A percentile compares a stretch with the other conserved stretches of the same genome.
These are phyloP conservation scores for Fistularia tabacaria DNA, from an alignment of 2,797 vertebrate genomes.

Conservation along the genomic window DNA sequence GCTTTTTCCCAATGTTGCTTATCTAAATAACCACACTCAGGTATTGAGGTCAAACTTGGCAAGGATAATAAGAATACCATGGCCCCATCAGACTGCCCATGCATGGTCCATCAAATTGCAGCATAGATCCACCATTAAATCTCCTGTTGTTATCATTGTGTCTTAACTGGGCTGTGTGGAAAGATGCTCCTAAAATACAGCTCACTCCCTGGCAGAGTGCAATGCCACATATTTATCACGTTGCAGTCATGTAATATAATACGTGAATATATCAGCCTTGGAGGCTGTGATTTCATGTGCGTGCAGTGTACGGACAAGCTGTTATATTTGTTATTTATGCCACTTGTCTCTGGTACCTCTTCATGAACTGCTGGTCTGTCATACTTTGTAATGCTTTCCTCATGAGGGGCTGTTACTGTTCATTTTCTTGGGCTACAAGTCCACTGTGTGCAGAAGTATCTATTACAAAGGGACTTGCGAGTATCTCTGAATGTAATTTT, in stretches of 20 bases:
- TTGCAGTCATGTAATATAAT: slow-evolving; percentile 9
- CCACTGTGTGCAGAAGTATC: slow-evolving; percentile 25
- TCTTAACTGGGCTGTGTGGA: slow-evolving; percentile 3
- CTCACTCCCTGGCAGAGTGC: slow-evolving; percentile 5
- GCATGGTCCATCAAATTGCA: slow-evolving; percentile 19
- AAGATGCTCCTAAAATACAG: slow-evolving; percentile 10
- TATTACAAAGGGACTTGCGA: slow-evolving; percentile 35
- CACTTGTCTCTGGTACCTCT: slow-evolving; percentile 21
- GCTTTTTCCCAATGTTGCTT: slow-evolving; percentile 17
- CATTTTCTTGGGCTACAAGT: slow-evolving; percentile 12
- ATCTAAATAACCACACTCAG: slow-evolving; percentile 10
- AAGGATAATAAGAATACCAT: slow-evolving; percentile 8
- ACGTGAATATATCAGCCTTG: neutral
- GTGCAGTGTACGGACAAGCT: slow-evolving; percentile 21
- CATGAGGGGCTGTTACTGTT: slow-evolving; percentile 29
- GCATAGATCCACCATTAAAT: slow-evolving; percentile 25
- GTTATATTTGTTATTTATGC: slow-evolving; percentile 41
- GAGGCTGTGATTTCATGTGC: neutral
- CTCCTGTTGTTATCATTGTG: slow-evolving; percentile 28
- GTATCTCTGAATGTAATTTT: slow-evolving; percentile 14
- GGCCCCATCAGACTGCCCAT: slow-evolving; percentile 21
- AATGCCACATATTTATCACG: slow-evolving; percentile 17
- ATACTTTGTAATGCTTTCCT: slow-evolving; percentile 31
- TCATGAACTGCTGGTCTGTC: slow-evolving; percentile 44
- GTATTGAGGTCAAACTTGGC: slow-evolving; percentile 30